phyloP scores from a whole-genome alignment of 2,888 invertebrate species.

The Charanyca ferruginea region DNA sequence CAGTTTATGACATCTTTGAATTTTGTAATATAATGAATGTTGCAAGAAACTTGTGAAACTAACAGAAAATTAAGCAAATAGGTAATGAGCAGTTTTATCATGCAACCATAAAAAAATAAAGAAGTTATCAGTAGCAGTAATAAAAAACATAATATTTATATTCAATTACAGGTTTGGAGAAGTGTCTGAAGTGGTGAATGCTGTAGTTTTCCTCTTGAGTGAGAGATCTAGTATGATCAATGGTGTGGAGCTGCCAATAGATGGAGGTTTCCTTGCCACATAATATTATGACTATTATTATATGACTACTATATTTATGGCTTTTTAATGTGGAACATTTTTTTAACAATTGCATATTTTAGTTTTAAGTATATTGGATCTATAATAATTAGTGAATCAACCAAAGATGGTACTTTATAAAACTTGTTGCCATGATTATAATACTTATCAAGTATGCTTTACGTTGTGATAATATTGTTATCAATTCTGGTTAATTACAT shows the following conservation, averaged over 20 bases:
- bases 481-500: conserved; percentile 40
- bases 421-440: conserved; percentile 56
- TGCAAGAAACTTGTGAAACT: neutral
- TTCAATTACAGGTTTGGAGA: conserved; percentile 92
- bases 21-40: neutral
- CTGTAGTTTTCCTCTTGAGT: conserved; percentile 95
- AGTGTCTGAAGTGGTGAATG: conserved; percentile 95
- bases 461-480: conserved; percentile 56
- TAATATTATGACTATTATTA: conserved; percentile 67
- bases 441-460: conserved; percentile 47
- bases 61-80: conserved; percentile 17
- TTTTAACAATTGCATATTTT: conserved; percentile 59
- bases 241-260: conserved; percentile 94
- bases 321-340: conserved; percentile 51
- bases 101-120: conserved; percentile 26
- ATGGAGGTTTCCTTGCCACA: conserved; percentile 94
- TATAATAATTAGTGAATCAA: conserved; percentile 54
- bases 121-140: conserved; percentile 10
- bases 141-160: neutral
- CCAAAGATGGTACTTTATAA: conserved; percentile 63
- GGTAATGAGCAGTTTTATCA: conserved; percentile 28
- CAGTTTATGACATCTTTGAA: neutral
- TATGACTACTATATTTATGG: conserved; percentile 33
- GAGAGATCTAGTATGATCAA: conserved; percentile 95
- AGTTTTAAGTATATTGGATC: conserved; percentile 56